Evolutionary conservation across 2,888 invertebrate genomes (phyloP), one percentile per base, ranked within the genome.

Genomic region (Stictocephala bisonia): DNA sequence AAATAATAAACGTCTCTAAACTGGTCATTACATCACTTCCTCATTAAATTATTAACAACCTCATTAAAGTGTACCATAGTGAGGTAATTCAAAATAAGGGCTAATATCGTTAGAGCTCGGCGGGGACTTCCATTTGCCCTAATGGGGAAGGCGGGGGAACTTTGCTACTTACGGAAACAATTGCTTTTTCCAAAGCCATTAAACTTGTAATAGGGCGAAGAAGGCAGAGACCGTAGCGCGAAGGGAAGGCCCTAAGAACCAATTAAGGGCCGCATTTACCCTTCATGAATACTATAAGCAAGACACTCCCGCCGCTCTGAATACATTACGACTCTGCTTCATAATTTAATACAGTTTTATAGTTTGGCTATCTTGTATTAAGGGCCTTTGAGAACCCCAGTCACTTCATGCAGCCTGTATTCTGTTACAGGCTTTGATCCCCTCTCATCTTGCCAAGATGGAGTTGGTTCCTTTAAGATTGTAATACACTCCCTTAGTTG

Each of bases 201-300:
- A 64, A 64, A 64, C 64, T 64, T 64, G 64, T 64, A 64, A 64
- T 64, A 64, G 64, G 44, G 64, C 64, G 64, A 64, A 64, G 64
- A 64, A 64, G 64, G 64, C 41, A 64, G 64, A 26, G 15, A 64
- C 41, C 64, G 64, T 64, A n/a, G n/a, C n/a, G n/a, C n/a, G 64
- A 64, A 64, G 64, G 64, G 64, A 40, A 15, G 35, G 64, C 44
- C 44, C 64, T 64, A 64, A 64, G 64, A 64, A 64, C 26, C 64
- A 64, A 44, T 64, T 64, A 64, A 64, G 64, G 64, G n/a, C 41
- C 26, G 44, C 64, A 64, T 64, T 64, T 64, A 64, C 64, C 64
- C 64, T 64, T 64, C 64, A 64, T 64, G 64, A 64, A 64, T 64
- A 64, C 64, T 64, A 64, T 64, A 64, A 64, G 64, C 64, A 64